phyloP scores from a whole-genome alignment of 2,888 invertebrate genomes.

The Parapristionchus giblindavisi region DNA sequence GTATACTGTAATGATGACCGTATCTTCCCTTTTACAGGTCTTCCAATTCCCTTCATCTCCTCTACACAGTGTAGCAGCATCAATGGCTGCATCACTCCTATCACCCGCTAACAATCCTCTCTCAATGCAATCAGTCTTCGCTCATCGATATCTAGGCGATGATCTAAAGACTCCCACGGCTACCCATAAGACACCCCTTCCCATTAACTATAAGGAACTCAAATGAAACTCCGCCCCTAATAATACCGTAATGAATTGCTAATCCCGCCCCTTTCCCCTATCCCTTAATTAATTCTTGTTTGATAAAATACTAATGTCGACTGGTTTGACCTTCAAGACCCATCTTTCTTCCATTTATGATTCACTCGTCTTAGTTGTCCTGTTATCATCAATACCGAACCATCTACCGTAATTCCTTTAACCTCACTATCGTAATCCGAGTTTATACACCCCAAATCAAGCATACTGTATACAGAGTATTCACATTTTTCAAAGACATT shows the following conservation, averaged over 20 bases:
- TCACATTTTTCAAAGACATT: no score
- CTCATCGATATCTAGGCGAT: conserved; percentile 36
- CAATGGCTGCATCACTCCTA: conserved; percentile 31
- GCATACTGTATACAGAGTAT: no score
- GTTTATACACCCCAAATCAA: no score
- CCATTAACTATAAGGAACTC: conserved; percentile 23
- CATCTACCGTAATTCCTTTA: no score
- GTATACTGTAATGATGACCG: background rate
- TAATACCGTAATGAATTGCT: background rate
- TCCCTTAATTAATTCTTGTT: background rate
- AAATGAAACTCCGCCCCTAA: background rate
- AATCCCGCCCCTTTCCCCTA: background rate
- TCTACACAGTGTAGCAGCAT: conserved; percentile 35
- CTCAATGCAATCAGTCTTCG: conserved; percentile 25
- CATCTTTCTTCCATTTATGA: background rate
- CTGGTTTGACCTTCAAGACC: background rate
- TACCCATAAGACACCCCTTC: conserved; percentile 34
- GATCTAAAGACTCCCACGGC: conserved; percentile 38
- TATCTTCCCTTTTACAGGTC: conserved; percentile 35
- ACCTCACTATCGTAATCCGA: no score
- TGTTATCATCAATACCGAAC: background rate
- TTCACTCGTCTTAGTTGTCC: background rate
- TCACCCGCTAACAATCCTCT: conserved; percentile 40
- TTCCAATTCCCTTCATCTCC: conserved; percentile 49
- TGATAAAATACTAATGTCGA: background rate